These are phyloP conservation scores for Bellardia pandia DNA, from an alignment of 2,888 invertebrate genomes.

Conservation along the genomic window DNA sequence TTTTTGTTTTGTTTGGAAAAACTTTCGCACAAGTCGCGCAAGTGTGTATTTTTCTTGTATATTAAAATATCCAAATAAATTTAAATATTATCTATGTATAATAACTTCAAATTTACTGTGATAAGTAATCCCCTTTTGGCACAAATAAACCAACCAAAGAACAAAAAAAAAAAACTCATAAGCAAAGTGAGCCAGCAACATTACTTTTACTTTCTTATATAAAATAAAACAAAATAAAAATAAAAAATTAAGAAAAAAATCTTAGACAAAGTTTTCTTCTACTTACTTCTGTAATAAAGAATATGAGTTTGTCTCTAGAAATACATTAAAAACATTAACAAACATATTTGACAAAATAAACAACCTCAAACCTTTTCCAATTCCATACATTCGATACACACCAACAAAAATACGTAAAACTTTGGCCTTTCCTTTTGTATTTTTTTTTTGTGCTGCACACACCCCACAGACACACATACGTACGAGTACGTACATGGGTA, in stretches of 20 bases:
- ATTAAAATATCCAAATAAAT: conserved; percentile 55
- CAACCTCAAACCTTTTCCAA: conserved; percentile 51
- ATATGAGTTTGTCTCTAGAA: conserved; percentile 61
- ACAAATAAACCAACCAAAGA: conserved; percentile 13
- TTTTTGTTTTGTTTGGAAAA: not conserved
- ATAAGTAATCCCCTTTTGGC: conserved; percentile 68
- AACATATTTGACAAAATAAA: conserved; percentile 71
- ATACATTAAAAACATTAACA: conserved; percentile 72
- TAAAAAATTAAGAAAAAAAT: conserved; percentile 34
- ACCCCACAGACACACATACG: not conserved
- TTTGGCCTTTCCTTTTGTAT: conserved; percentile 37
- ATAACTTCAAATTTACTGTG: conserved; percentile 71
- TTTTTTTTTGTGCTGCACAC: not conserved
- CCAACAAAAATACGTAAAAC: conserved; percentile 28
- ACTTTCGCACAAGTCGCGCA: not conserved
- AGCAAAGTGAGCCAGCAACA: conserved; percentile 15
- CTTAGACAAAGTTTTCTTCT: conserved; percentile 62
- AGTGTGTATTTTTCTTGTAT: not conserved
- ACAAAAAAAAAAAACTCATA: not conserved
- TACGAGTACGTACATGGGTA: no score
- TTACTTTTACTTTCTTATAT: conserved; percentile 52
- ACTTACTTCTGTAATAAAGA: conserved; percentile 32
- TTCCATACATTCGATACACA: not conserved
- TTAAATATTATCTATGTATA: conserved; percentile 62
- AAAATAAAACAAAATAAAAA: conserved; percentile 11